Conservation (phyloP, 2,797 vertebrate species). For the Cyclura pinguis region DNA sequence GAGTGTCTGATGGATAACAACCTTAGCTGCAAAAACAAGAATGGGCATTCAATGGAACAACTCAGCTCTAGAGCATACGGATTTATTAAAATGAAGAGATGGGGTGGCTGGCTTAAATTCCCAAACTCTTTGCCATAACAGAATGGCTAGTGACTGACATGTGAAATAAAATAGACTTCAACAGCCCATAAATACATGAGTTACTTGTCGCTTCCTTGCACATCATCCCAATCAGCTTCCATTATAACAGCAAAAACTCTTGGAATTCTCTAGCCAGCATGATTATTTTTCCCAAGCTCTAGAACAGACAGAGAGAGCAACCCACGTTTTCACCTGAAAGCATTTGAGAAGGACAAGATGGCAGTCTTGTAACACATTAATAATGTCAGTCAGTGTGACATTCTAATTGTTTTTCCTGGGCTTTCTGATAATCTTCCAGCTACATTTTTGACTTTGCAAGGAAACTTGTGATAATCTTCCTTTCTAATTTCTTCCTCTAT, state of each 20-base stretch:
- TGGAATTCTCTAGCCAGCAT: no score
- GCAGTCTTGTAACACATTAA: no score
- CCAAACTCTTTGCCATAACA: neutral
- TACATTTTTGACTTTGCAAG: no score
- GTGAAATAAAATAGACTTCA: neutral
- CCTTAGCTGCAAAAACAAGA: conserved; percentile 86
- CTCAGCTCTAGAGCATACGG: neutral
- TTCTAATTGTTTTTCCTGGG: no score
- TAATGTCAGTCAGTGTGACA: no score
- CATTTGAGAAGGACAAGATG: no score
- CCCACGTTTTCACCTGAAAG: no score
- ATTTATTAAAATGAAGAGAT: neutral
- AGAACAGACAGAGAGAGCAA: no score
- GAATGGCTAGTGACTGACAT: neutral
- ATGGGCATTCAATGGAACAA: neutral
- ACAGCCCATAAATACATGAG: neutral
- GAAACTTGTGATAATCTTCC: no score
- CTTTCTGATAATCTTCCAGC: no score
- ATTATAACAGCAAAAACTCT: no score
- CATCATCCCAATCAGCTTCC: neutral
- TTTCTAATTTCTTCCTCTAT: no score
- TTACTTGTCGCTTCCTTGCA: neutral
- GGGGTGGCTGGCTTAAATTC: neutral
- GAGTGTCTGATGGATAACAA: conserved; percentile 92
- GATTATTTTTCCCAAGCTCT: neutral